Percentiles rank a stretch among this genome's conserved stretches.
Conservation (phyloP, 2,888 invertebrate genomes). For the Amphipyra berbera region DNA sequence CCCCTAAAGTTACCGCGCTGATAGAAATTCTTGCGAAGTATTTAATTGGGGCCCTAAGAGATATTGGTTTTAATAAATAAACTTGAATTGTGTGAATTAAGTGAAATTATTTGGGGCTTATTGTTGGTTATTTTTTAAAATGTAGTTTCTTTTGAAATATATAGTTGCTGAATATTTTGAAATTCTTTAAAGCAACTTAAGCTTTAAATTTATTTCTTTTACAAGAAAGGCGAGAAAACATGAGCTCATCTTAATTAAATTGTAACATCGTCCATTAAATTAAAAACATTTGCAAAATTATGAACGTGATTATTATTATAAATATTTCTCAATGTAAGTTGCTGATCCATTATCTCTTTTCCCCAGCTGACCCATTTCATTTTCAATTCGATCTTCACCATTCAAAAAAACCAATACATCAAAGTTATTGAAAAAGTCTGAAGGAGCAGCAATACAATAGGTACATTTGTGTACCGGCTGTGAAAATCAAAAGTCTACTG, state of each 20-base stretch:
- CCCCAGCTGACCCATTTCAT: conserved; percentile 26
- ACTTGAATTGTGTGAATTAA: conserved; percentile 44
- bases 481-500: conserved; percentile 49
- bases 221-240: background rate
- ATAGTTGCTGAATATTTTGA: conserved; percentile 44
- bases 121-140: conserved; percentile 44
- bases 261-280: too few species aligned
- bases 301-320: too few species aligned
- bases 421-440: conserved; percentile 36
- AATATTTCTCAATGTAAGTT: too few species aligned
- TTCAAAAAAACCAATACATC: conserved; percentile 54
- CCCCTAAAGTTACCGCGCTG: conserved; percentile 18
- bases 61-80: conserved; percentile 57
- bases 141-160: conserved; percentile 35
- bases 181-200: conserved; percentile 40
- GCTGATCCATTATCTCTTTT: background rate
- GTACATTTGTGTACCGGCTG: conserved; percentile 45
- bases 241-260: too few species aligned
- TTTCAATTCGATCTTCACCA: conserved; percentile 39
- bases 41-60: conserved; percentile 43
- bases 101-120: conserved; percentile 47
- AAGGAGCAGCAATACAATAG: conserved; percentile 47
- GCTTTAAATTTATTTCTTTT: conserved; percentile 23
- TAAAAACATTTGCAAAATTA: too few species aligned
- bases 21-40: conserved; percentile 47